Evolutionary conservation across 2,888 invertebrate species (phyloP).

Genomic region (Aleiodes alternator): DNA sequence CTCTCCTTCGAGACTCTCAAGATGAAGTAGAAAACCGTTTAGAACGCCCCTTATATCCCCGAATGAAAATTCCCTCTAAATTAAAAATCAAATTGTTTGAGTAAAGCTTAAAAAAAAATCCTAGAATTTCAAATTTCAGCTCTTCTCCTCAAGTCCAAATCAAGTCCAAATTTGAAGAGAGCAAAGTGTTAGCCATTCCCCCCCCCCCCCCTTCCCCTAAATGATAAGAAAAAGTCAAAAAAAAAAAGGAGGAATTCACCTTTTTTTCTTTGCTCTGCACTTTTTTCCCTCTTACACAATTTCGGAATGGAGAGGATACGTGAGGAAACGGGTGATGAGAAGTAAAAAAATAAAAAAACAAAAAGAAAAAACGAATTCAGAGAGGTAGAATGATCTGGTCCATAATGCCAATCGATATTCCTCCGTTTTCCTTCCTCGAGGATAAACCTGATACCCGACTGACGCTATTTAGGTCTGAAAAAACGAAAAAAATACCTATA

Average conservation of each 20-base stretch:
- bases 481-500: too few relatives aligned
- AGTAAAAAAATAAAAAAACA: background rate
- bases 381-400: constrained; percentile 39
- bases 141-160: background rate
- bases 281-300: constrained; percentile 16
- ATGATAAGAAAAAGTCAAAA: background rate
- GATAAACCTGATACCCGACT: constrained; percentile 21
- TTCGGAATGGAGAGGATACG: background rate
- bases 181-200: constrained; percentile 13
- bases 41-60: background rate
- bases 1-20: background rate
- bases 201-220: background rate
- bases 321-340: background rate
- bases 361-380: background rate
- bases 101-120: background rate
- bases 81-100: background rate
- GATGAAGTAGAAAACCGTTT: constrained; percentile 2
- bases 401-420: constrained; percentile 51
- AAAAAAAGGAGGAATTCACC: background rate
- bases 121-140: too few relatives aligned
- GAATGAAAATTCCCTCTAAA: background rate
- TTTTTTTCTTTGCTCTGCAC: constrained; percentile 24
- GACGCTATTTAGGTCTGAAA: constrained; percentile 3
- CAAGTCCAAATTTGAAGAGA: background rate
- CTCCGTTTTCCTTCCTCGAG: constrained; percentile 48